Conservation (phyloP, 2,113 vertebrate species). For the Podilymbus podiceps region DNA sequence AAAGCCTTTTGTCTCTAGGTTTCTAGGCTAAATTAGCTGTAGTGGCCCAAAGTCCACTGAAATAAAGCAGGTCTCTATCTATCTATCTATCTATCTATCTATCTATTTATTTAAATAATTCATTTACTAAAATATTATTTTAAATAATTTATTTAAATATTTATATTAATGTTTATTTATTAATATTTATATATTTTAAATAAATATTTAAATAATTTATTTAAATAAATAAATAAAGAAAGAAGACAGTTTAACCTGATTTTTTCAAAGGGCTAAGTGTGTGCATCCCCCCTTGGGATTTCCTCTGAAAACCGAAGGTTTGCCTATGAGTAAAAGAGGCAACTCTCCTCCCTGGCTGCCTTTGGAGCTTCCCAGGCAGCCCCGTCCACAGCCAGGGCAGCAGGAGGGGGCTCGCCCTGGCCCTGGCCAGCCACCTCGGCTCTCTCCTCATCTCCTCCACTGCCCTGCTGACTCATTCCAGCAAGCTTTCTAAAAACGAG, state of each 20-base stretch:
- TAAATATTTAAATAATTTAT: too few species aligned
- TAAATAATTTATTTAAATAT: too few species aligned
- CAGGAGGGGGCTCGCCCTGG: rapidly evolving
- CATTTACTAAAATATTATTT: too few species aligned
- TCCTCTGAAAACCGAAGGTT: constrained; percentile 11
- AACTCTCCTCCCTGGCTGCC: background rate
- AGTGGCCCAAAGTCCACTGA: constrained; percentile 42
- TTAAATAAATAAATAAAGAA: too few species aligned
- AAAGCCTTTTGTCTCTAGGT: constrained; percentile 36
- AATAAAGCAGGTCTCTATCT: background rate
- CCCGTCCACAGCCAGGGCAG: background rate
- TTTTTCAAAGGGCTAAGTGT: constrained; percentile 31
- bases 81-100: too few species aligned
- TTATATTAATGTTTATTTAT: too few species aligned
- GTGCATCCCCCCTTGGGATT: background rate
- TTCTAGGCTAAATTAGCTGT: constrained; percentile 28
- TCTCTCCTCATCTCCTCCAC: background rate
- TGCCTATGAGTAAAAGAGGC: background rate
- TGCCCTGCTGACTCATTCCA: background rate
- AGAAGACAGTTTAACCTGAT: constrained; percentile 16
- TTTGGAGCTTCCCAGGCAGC: background rate
- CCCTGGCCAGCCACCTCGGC: background rate
- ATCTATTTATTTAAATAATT: too few species aligned
- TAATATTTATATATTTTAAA: too few species aligned
- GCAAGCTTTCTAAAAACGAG: background rate